Percentiles rank a stretch among this genome's conserved stretches.
These are phyloP conservation scores for Parauchenoglanis ngamensis DNA, from an alignment of 2,797 vertebrate species.

Conservation along the genomic window DNA sequence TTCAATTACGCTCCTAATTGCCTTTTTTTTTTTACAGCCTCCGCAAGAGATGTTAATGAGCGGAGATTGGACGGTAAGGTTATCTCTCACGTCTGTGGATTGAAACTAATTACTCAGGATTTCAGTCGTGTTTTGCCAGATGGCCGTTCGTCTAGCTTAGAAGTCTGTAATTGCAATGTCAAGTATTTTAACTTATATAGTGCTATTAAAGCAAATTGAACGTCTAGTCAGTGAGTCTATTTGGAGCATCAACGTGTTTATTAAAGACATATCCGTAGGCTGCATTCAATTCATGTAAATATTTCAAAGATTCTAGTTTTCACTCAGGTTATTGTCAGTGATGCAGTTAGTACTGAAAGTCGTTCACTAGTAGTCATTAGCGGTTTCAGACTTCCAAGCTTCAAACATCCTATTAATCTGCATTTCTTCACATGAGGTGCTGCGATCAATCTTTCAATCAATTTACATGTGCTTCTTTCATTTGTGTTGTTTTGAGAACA, in stretches of 20 bases:
- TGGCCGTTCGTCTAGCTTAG: slow-evolving; percentile 3
- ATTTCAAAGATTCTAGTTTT: too few relatives aligned
- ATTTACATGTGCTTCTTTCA: neutral
- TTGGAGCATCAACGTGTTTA: neutral
- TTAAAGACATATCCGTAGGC: neutral
- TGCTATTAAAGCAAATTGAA: neutral
- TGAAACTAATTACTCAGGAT: slow-evolving; percentile 25
- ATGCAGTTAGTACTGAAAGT: too few relatives aligned
- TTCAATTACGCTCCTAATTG: slow-evolving; percentile 40
- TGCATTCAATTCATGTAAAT: neutral
- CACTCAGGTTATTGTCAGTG: too few relatives aligned
- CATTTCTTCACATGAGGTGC: neutral
- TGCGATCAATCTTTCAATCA: neutral
- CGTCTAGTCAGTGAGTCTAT: neutral
- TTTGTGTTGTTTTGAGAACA: neutral
- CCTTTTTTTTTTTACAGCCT: slow-evolving; percentile 73
- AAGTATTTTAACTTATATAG: slow-evolving; percentile 4
- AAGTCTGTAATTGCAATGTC: neutral
- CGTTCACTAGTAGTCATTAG: too few relatives aligned
- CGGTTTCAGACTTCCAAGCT: neutral
- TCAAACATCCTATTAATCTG: neutral
- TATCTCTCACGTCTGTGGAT: slow-evolving; percentile 7
- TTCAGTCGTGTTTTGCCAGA: slow-evolving; percentile 10
- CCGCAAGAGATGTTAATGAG: slow-evolving; percentile 81
- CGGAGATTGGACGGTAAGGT: slow-evolving; percentile 87